Percentiles rank a stretch among this genome's conserved stretches.
phyloP scores from a whole-genome alignment of 2,888 invertebrate genomes.

The Ligdia adustata region DNA sequence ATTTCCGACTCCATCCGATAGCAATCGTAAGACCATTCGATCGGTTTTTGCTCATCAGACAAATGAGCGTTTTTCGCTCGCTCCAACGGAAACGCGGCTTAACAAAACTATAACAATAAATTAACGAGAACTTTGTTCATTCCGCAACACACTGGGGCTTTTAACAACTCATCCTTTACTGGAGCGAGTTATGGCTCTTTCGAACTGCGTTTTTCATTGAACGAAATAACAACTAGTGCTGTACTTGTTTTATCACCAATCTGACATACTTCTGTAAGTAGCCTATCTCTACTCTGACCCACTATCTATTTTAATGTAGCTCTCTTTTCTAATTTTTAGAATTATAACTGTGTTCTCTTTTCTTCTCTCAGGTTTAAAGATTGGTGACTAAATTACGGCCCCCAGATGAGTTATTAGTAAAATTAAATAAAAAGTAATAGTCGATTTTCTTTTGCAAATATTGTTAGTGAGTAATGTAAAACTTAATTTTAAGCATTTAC shows the following conservation, averaged over 20 bases:
- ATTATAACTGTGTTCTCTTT: too few relatives aligned
- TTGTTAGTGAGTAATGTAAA: too few relatives aligned
- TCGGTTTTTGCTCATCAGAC: slow-evolving; percentile 14
- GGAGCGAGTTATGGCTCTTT: slow-evolving; percentile 47
- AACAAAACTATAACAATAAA: slow-evolving; percentile 75
- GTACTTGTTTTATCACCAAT: slow-evolving; percentile 1
- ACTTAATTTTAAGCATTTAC: too few relatives aligned
- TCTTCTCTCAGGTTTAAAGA: too few relatives aligned
- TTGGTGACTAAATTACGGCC: too few relatives aligned
- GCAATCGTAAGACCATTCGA: slow-evolving; percentile 11
- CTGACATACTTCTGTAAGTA: background rate
- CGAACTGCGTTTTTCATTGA: slow-evolving; percentile 54
- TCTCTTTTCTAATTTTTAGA: too few relatives aligned
- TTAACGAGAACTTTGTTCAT: slow-evolving; percentile 64
- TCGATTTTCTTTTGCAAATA: too few relatives aligned
- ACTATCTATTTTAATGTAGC: background rate
- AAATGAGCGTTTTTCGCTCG: slow-evolving; percentile 13
- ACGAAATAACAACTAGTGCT: slow-evolving; percentile 22
- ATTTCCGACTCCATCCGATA: slow-evolving; percentile 11
- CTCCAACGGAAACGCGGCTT: slow-evolving; percentile 31
- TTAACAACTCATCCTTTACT: slow-evolving; percentile 65
- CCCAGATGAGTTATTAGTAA: too few relatives aligned
- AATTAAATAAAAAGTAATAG: too few relatives aligned
- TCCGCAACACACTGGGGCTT: slow-evolving; percentile 55
- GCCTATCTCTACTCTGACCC: background rate